These are phyloP conservation scores for Bombycilla garrulus DNA, from an alignment of 2,113 vertebrate species.

Conservation along the genomic window DNA sequence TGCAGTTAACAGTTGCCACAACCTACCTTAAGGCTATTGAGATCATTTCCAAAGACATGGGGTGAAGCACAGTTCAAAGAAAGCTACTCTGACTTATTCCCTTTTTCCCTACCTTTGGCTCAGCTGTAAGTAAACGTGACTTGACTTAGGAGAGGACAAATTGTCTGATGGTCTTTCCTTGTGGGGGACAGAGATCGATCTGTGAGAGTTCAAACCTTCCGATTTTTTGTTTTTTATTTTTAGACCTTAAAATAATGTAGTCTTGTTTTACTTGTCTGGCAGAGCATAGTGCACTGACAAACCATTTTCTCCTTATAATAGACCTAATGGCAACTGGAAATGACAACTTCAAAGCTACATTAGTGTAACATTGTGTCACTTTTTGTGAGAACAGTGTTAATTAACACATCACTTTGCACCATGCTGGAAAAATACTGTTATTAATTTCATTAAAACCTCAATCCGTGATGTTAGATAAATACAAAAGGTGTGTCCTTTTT, in stretches of 20 bases:
- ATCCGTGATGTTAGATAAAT: slow-evolving; percentile 26
- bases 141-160: background rate
- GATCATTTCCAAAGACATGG: background rate
- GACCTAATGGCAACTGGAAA: slow-evolving; percentile 18
- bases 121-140: background rate
- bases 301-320: background rate
- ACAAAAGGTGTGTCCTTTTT: slow-evolving; percentile 55
- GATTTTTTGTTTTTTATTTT: background rate
- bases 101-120: background rate
- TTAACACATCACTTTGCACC: slow-evolving; percentile 51
- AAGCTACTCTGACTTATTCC: background rate
- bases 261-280: background rate
- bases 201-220: background rate
- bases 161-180: background rate
- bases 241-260: background rate
- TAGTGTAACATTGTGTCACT: slow-evolving; percentile 27
- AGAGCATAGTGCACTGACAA: background rate
- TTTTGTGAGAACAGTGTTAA: slow-evolving; percentile 34
- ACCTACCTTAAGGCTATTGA: background rate
- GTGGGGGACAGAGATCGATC: background rate
- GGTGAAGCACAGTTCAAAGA: slow-evolving; percentile 26
- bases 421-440: slow-evolving; percentile 17
- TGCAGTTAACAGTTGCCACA: background rate
- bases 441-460: slow-evolving; percentile 44
- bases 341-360: slow-evolving; percentile 39